phyloP scores from a whole-genome alignment of 1,140 invertebrate species.

The Ceratina japonica region DNA sequence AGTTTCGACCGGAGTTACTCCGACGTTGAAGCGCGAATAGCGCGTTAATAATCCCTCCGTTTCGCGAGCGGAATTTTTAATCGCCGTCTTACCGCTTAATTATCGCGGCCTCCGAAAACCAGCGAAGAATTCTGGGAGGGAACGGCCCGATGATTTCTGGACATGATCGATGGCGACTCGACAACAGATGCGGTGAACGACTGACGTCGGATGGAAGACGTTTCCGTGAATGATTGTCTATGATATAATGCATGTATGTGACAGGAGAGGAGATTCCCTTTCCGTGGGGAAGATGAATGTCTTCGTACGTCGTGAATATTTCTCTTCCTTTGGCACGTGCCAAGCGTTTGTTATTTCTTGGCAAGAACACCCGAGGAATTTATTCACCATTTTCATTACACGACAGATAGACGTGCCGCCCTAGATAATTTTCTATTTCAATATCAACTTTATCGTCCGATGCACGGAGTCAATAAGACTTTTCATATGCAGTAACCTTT shows the following conservation, averaged over 20 bases:
- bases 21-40: constrained; percentile 37
- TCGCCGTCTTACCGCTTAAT: constrained; percentile 52
- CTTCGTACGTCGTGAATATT: constrained; percentile 2
- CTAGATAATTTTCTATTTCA: background rate
- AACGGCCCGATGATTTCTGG: background rate
- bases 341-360: background rate
- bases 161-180: background rate
- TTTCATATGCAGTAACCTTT: too few relatives aligned
- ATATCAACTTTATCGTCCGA: background rate
- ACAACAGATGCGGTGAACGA: constrained; percentile 15
- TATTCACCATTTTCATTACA: constrained; percentile 5
- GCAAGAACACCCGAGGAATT: background rate
- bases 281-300: constrained; percentile 15
- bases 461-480: too few relatives aligned
- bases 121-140: background rate
- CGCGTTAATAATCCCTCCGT: constrained; percentile 51
- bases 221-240: constrained; percentile 13
- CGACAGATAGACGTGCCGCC: too few relatives aligned
- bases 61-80: constrained; percentile 51
- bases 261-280: background rate
- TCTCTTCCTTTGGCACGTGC: constrained; percentile 2
- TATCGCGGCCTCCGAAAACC: background rate
- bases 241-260: constrained; percentile 6
- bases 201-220: background rate
- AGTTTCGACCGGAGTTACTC: background rate